Base-by-base conservation (phyloP, 2,113 vertebrate genomes). In the Oenanthe melanoleuca region DNA sequence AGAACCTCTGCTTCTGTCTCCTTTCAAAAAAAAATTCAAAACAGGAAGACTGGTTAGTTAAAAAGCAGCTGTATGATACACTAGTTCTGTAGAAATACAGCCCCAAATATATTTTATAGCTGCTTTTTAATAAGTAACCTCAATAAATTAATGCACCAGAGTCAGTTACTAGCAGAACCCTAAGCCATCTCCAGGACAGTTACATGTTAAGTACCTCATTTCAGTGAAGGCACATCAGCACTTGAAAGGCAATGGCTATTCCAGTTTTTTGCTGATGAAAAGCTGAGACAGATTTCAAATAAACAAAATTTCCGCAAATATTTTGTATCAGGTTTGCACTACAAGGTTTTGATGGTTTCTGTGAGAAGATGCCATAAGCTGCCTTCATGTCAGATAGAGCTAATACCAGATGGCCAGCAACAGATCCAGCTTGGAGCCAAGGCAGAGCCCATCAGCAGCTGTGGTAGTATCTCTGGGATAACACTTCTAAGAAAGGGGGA, bases 1-100 rank as follows among this genome's bases (percentile, higher is more conserved):
- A 65, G 0, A 4, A 24, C 0, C 0, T 67, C 66, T 90, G 11
- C 1, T 22, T 60, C 85, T 52, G 26, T 52, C 0, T 75, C 63
- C 88, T 95, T 28, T 4, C 61, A 85, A 89, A 89, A 89, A 89
- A 9, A 47, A 49, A 50, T 5, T 19, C 1, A 50, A 37, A 8
- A 42, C 37, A 70, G 3, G 71, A 61, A 4, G 6, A 73, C 5
- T 5, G 6, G 28, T 80, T 88, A 92, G 67, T 88, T 61, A 69
- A 53, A 83, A 73, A 86, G 31, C 28, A 90, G 56, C 11, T n/a
- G 21, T 45, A 29, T 40, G 26, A 71, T 31, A 47, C 11, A 55
- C 25, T 28, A 33, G 12, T 38, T 74, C 45, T 81, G 42, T 6
- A 79, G 21, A 93, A 56, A 50, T 34, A 87, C 17, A 66, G 50